These are phyloP conservation scores for Dallia pectoralis DNA, from an alignment of 2,797 vertebrate genomes.

Conservation along the genomic window DNA sequence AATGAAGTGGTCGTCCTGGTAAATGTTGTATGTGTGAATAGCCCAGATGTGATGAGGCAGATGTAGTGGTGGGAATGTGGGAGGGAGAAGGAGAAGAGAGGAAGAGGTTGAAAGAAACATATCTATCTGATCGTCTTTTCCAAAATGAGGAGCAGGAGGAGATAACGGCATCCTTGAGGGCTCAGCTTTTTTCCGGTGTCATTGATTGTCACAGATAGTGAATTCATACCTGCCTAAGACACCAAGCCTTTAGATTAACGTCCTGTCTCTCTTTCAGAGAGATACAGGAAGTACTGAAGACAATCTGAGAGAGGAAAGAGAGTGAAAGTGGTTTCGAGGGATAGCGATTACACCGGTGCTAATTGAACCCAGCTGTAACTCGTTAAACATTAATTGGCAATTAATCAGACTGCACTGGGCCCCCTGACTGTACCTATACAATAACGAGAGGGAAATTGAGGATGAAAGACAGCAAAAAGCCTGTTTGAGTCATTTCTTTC, in stretches of 20 bases:
- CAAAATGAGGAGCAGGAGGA: too few species aligned
- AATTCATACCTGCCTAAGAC: conserved; percentile 22
- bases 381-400: conserved; percentile 80
- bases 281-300: conserved; percentile 9
- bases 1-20: too few species aligned
- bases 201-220: conserved; percentile 15
- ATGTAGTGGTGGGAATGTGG: too few species aligned
- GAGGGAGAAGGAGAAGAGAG: too few species aligned
- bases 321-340: conserved; percentile 23
- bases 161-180: too few species aligned
- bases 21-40: too few species aligned
- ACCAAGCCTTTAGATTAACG: not conserved
- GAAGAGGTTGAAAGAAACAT: too few species aligned
- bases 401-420: conserved; percentile 68
- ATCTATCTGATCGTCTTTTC: too few species aligned
- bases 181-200: too few species aligned
- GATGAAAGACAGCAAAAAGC: conserved; percentile 33
- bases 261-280: not conserved
- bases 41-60: too few species aligned
- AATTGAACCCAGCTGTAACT: conserved; percentile 80
- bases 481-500: conserved; percentile 26
- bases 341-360: conserved; percentile 60
- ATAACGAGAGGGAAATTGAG: conserved; percentile 16
- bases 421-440: conserved; percentile 59
- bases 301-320: not conserved